Evolutionary conservation across 2,888 invertebrate species (phyloP).

Genomic region (Watsonalla cultraria): DNA sequence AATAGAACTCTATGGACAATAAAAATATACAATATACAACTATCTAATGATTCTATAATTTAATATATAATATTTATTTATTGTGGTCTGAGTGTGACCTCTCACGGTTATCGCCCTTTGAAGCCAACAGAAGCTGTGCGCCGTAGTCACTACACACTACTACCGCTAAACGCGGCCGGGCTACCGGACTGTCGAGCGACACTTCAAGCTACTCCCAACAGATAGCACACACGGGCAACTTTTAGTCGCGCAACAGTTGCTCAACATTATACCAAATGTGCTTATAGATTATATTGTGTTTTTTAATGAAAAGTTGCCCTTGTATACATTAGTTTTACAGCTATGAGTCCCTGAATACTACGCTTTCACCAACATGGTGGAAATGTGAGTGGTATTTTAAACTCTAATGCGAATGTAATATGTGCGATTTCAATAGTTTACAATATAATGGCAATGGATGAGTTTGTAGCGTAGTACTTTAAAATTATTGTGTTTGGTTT

Average conservation of each 20-base stretch:
- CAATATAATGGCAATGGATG: neutral
- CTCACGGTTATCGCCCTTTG: slow-evolving; percentile 54
- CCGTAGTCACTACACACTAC: slow-evolving; percentile 73
- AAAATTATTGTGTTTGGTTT: slow-evolving; percentile 16
- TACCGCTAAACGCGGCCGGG: slow-evolving; percentile 36
- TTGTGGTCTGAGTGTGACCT: slow-evolving; percentile 26
- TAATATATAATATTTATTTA: slow-evolving; percentile 8
- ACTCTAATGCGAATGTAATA: neutral
- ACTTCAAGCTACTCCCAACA: slow-evolving; percentile 53
- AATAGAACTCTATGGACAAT: slow-evolving; percentile 2
- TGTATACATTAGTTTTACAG: slow-evolving; percentile 1
- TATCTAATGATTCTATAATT: slow-evolving; percentile 2
- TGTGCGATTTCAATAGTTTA: neutral
- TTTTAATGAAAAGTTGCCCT: slow-evolving; percentile 2
- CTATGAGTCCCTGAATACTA: slow-evolving; percentile 10
- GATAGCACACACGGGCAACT: slow-evolving; percentile 19
- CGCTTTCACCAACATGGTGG: slow-evolving; percentile 1
- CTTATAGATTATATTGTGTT: slow-evolving; percentile 1
- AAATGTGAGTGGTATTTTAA: neutral
- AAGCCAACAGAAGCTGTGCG: slow-evolving; percentile 74
- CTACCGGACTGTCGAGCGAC: slow-evolving; percentile 67
- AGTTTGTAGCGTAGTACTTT: slow-evolving; percentile 24
- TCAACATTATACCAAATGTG: slow-evolving; percentile 4
- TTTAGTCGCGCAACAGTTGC: neutral
- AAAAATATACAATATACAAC: slow-evolving; percentile 2